Base-by-base conservation (phyloP, 2,888 invertebrate species). In the Microctonus hyperodae region DNA sequence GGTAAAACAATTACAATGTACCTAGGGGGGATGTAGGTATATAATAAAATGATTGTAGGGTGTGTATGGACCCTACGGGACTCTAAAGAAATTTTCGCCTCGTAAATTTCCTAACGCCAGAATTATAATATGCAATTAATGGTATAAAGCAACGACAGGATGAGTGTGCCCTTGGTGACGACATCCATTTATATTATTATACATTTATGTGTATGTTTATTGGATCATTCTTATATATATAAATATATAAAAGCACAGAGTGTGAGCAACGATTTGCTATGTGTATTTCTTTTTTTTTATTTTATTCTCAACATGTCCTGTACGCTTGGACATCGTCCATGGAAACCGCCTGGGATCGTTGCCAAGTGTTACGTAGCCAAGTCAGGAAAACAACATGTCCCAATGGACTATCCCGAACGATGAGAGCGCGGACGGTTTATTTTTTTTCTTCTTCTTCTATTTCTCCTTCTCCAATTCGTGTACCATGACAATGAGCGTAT, bases 91-190 rank as follows among this genome's bases (percentile, higher is more conserved):
- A 31, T n/a, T 63, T 62, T 69, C 69, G 67, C 55, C 62, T 76
- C 70, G 78, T 79, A 79, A 79, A 76, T 77, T 79, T 64, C 16
- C 70, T 72, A 70, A 72, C 74, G 72, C 73, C 70, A 44, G 71
- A 73, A 70, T 70, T 74, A 75, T 77, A 79, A 79, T 72, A 74
- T 74, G 71, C 69, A 69, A 65, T 70, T 75, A 75, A 78, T 73
- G 70, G n/a, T 58, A 59, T 16, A 28, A 28, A 28, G 28, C 25
- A 28, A 23, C 1, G 16, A 23, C 55, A 16, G 23, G 31, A 50
- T 50, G 20, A 13, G n/a, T n/a, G 4, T 10, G 20, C 53, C 11
- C 53, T 28, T 28, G 53, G 3, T 13, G 13, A 13, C 3, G 4
- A 4, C n/a, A n/a, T n/a, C 16, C 16, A 13, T 16, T 16, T 10